Conservation (phyloP, 2,888 invertebrate species). For the Eupithecia tripunctaria region DNA sequence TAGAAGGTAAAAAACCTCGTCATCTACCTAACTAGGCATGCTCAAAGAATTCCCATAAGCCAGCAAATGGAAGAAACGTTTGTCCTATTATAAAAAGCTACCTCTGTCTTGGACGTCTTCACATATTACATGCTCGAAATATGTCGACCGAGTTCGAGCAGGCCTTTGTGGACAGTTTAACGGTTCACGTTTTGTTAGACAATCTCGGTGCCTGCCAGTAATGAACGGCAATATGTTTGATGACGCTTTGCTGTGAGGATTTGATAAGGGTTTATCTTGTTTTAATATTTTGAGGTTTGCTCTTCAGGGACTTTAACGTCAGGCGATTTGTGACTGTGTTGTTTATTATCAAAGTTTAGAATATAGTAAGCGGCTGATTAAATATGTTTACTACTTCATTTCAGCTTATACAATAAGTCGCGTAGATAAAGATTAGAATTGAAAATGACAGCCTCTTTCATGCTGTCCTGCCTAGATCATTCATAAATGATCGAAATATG, state of each 20-base stretch:
- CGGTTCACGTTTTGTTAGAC: constrained; percentile 46
- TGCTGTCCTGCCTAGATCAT: too few relatives aligned
- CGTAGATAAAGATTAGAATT: too few relatives aligned
- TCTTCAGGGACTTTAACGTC: not conserved
- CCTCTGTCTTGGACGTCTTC: constrained; percentile 47
- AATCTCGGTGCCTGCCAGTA: constrained; percentile 57
- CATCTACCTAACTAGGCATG: constrained; percentile 17
- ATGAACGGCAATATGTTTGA: constrained; percentile 55
- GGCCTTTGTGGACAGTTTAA: constrained; percentile 50
- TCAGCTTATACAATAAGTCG: too few relatives aligned
- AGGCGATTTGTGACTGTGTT: not conserved
- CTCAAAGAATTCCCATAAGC: constrained; percentile 33
- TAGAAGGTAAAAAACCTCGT: too few relatives aligned
- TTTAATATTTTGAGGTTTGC: not conserved
- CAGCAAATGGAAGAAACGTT: constrained; percentile 50
- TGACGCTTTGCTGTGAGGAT: constrained; percentile 46
- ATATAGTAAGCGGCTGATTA: not conserved
- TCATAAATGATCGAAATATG: too few relatives aligned
- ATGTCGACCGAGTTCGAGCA: constrained; percentile 42
- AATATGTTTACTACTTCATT: too few relatives aligned
- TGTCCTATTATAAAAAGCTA: constrained; percentile 39
- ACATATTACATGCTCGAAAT: constrained; percentile 48
- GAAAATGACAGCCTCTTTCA: too few relatives aligned
- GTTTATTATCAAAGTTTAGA: not conserved
- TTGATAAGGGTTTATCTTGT: not conserved